phyloP scores from a whole-genome alignment of 2,797 vertebrate genomes.

The Atherinosoma microstoma region DNA sequence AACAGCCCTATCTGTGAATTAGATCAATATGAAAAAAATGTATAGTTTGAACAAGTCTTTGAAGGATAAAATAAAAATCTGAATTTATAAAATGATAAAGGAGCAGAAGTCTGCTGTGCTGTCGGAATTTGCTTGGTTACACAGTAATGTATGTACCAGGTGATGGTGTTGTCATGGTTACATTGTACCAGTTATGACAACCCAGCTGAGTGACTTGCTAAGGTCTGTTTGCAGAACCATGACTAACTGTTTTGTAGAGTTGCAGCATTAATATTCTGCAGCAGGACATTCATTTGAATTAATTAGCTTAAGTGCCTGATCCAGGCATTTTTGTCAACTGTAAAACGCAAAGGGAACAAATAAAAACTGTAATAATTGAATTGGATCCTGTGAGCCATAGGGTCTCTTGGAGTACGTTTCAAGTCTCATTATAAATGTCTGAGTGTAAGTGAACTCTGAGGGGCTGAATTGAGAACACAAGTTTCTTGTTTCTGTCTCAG shows the following conservation, averaged over 20 bases:
- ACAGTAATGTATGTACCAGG: slow-evolving; percentile 40
- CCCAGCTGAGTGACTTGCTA: slow-evolving; percentile 35
- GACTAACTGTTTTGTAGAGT: slow-evolving; percentile 10
- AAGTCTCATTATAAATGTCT: not conserved
- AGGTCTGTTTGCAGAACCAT: slow-evolving; percentile 27
- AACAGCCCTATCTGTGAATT: too few species aligned
- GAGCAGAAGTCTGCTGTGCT: slow-evolving; percentile 2
- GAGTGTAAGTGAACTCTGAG: not conserved
- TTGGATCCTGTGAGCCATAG: not conserved
- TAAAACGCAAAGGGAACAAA: not conserved
- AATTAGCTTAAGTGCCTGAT: slow-evolving; percentile 11
- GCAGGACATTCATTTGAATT: slow-evolving; percentile 5
- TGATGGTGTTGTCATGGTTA: slow-evolving; percentile 73
- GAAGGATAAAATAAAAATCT: too few species aligned
- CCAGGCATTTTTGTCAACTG: not conserved
- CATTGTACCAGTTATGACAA: slow-evolving; percentile 52
- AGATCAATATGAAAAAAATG: not conserved
- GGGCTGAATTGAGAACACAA: too few species aligned
- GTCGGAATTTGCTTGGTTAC: not conserved
- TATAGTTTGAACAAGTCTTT: not conserved
- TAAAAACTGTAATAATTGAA: slow-evolving; percentile 14
- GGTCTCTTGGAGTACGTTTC: not conserved
- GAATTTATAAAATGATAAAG: not conserved
- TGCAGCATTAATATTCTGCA: slow-evolving; percentile 5
- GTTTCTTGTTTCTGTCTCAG: not conserved